phyloP scores from a whole-genome alignment of 2,113 vertebrate species.

The Tenebrosternarchus preto region DNA sequence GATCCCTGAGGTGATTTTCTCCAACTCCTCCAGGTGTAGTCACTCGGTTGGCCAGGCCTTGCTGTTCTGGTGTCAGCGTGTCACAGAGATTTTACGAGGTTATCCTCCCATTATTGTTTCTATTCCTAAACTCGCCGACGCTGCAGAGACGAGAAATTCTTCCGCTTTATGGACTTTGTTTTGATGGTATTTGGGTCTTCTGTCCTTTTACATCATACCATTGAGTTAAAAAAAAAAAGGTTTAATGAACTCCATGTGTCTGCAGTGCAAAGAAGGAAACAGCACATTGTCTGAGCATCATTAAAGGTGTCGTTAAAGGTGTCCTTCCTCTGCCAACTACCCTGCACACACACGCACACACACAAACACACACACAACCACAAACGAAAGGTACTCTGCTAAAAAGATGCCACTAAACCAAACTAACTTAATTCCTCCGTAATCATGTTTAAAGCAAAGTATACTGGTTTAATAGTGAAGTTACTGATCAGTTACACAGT shows the following conservation, averaged over 20 bases:
- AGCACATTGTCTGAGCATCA: neutral
- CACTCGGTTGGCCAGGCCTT: neutral
- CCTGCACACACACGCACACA: neutral
- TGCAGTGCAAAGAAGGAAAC: neutral
- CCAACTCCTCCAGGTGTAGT: conserved; percentile 25
- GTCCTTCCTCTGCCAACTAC: neutral
- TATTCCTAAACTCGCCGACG: conserved; percentile 6
- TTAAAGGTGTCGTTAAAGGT: neutral
- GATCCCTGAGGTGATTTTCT: conserved; percentile 17
- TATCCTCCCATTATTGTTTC: neutral
- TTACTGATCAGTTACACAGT: neutral
- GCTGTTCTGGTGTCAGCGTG: conserved; percentile 15
- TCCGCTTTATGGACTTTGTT: conserved; percentile 5
- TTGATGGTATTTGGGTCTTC: conserved; percentile 16
- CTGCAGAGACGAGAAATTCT: conserved; percentile 7
- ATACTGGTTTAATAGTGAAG: neutral
- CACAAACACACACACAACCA: neutral
- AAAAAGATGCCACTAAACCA: neutral
- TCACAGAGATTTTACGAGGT: neutral
- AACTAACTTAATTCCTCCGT: no score
- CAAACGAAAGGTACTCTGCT: neutral
- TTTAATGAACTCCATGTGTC: conserved; percentile 11
- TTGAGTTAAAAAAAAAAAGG: conserved; percentile 8
- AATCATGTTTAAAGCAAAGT: neutral
- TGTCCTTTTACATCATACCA: neutral